Evolutionary conservation across 2,797 vertebrate genomes (phyloP), one percentile per base, ranked within the genome.

Genomic region (Crenuchus spilurus): DNA sequence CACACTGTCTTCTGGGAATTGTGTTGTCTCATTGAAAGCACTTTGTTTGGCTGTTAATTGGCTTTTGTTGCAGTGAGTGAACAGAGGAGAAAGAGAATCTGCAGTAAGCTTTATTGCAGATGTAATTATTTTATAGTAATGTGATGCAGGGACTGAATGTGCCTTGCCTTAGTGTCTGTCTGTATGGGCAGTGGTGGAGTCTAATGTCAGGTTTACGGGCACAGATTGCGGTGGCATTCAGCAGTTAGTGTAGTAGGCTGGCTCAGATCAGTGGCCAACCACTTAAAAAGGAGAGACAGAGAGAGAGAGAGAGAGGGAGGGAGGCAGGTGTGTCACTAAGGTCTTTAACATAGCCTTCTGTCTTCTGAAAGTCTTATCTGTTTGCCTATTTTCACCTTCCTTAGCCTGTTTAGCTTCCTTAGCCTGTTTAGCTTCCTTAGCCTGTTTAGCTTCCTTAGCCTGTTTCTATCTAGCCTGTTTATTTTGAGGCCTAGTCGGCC

Each of bases 41-140:
- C 85, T 85, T 83, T 72, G 85, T 83, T 86, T 84, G 87, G 87
- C 85, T 82, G 84, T 86, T 90, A 89, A 89, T 79, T 87, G 85
- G 87, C 84, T 88, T 90, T 83, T 81, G 86, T 83, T 84, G 85
- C 83, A 74, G 80, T 85, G 85, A 87, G 78, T 72, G 82, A 88
- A 88, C 85, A 81, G 80, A 84, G 85, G 81, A 75, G 52, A 48
- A 48, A 80, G 76, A 79, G 83, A 82, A 77, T 84, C 83, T 87
- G 77, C 83, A 78, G 76, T 86, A 87, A 87, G 85, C 86, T 87
- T 85, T 80, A 75, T 75, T 84, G 83, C 55, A 90, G 85, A 88
- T 86, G 83, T 88, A 87, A 90, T 90, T 88, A 80, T 71, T 67
- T 49, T 42, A 63, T 64, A 72, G 41, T 70, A 70, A 74, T 70